These are phyloP conservation scores for Phrynosoma blainvillii DNA, from an alignment of 2,113 vertebrate genomes.

Conservation along the genomic window DNA sequence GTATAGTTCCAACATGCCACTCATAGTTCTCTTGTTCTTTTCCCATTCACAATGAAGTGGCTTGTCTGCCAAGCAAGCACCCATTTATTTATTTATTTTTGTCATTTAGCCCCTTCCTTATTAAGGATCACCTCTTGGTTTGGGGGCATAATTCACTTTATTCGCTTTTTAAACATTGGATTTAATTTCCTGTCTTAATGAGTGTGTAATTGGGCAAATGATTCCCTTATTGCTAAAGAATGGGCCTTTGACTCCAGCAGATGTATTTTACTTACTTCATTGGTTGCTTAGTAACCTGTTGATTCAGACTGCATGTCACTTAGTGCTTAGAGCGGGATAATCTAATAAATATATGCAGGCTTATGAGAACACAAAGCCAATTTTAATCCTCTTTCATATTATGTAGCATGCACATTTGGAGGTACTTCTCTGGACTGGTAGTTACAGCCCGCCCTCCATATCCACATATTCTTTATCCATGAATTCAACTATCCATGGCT, in stretches of 20 bases:
- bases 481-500: too few species aligned
- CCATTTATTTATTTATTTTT: background rate
- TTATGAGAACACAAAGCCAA: background rate
- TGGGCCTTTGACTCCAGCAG: slow-evolving; percentile 12
- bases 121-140: background rate
- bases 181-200: slow-evolving; percentile 1
- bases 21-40: background rate
- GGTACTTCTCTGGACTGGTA: background rate
- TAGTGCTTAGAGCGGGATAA: background rate
- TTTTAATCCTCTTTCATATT: background rate
- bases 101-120: background rate
- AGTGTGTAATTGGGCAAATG: background rate
- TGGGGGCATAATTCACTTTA: background rate
- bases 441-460: too few species aligned
- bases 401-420: background rate
- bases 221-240: slow-evolving; percentile 2
- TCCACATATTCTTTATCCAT: too few species aligned
- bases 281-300: slow-evolving; percentile 11
- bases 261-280: slow-evolving; percentile 10
- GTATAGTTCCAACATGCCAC: background rate
- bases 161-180: background rate
- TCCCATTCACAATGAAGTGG: background rate
- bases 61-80: background rate
- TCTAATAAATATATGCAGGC: background rate
- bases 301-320: background rate